These are phyloP conservation scores for Leucophenga varia DNA, from an alignment of 1,140 invertebrate genomes.

Conservation along the genomic window DNA sequence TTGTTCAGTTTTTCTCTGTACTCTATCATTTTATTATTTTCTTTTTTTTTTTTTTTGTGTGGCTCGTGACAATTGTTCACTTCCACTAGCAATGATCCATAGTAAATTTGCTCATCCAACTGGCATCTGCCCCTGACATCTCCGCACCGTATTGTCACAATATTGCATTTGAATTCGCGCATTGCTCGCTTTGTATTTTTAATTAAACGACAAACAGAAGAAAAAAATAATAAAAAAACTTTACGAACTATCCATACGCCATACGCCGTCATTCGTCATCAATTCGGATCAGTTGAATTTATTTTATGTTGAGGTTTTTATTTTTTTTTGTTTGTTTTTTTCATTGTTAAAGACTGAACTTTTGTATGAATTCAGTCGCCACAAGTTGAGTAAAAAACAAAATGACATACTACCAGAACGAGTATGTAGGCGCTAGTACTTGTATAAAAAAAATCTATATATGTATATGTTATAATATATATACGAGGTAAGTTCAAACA, in stretches of 20 bases:
- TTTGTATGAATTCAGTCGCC: background rate
- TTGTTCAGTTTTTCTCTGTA: slow-evolving; percentile 8
- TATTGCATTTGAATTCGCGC: slow-evolving; percentile 52
- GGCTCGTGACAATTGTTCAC: slow-evolving; percentile 49
- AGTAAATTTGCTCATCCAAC: too few species aligned
- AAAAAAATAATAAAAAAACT: background rate
- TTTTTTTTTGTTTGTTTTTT: too few species aligned
- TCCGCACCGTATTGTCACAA: slow-evolving; percentile 31
- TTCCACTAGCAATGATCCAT: background rate
- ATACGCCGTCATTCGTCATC: slow-evolving; percentile 12
- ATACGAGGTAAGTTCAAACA: too few species aligned
- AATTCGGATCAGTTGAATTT: slow-evolving; percentile 19
- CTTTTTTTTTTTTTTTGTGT: slow-evolving; percentile 17
- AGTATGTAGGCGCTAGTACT: too few species aligned
- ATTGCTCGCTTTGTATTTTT: slow-evolving; percentile 49
- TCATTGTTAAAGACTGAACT: too few species aligned
- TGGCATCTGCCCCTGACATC: background rate
- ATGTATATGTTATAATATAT: too few species aligned
- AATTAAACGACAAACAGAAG: slow-evolving; percentile 36
- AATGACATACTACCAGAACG: too few species aligned
- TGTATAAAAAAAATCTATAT: too few species aligned
- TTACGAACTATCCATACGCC: background rate
- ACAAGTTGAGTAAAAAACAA: slow-evolving; percentile 14
- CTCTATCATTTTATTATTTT: too few species aligned
- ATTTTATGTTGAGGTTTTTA: too few species aligned